Percentiles rank a stretch among this genome's conserved stretches.
Evolutionary conservation across 2,888 invertebrate genomes (phyloP).

Genomic region (Netelia inedita): DNA sequence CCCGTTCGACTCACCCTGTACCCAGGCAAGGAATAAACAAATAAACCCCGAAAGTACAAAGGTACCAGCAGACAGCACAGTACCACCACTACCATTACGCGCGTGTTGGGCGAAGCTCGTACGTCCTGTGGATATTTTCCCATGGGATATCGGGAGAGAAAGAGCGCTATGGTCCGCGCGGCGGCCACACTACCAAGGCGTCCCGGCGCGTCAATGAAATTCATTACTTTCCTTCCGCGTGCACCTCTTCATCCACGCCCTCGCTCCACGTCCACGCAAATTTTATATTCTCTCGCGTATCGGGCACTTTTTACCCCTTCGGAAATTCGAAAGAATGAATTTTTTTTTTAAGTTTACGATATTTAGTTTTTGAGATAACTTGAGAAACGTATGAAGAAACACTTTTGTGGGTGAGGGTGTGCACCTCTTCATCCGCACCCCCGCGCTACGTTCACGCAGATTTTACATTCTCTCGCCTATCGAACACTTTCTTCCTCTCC

Average conservation of each 20-base stretch:
- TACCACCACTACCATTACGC: conserved; percentile 27
- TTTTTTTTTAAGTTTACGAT: background rate
- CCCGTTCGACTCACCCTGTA: conserved; percentile 4
- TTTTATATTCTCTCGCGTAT: conserved; percentile 23
- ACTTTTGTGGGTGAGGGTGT: background rate
- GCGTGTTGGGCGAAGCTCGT: conserved; percentile 55
- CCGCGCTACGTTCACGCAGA: too few species aligned
- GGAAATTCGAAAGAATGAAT: background rate
- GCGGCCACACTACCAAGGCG: conserved; percentile 24
- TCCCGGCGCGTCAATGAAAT: conserved; percentile 65
- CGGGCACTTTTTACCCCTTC: background rate
- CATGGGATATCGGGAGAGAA: conserved; percentile 67
- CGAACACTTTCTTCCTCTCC: too few species aligned
- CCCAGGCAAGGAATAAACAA: conserved; percentile 59
- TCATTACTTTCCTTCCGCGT: conserved; percentile 60
- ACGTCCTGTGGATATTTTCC: conserved; percentile 51
- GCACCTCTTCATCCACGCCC: conserved; percentile 4
- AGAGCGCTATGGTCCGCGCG: conserved; percentile 35
- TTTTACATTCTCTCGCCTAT: too few species aligned
- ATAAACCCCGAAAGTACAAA: conserved; percentile 67
- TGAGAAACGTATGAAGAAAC: background rate
- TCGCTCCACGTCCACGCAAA: conserved; percentile 24
- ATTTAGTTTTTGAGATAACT: background rate
- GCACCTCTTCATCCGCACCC: too few species aligned
- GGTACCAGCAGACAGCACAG: conserved; percentile 41